Percentiles rank a stretch among this genome's conserved stretches.
phyloP scores from a whole-genome alignment of 2,888 invertebrate species.

The Atethmia centrago region DNA sequence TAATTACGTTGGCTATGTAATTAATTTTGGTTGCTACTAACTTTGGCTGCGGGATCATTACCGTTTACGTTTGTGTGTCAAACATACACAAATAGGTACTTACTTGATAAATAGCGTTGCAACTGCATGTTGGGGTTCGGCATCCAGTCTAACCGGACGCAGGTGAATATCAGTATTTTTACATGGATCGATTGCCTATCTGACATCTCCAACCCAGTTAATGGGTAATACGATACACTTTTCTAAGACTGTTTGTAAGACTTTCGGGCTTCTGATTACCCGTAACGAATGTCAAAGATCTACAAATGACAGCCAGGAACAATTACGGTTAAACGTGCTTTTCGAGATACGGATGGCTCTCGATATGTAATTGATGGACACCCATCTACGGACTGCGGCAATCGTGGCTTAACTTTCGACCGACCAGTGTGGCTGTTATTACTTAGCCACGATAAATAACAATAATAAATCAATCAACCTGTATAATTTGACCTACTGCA shows the following conservation, averaged over 20 bases:
- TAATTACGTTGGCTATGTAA: constrained; percentile 52
- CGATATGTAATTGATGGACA: too few relatives aligned
- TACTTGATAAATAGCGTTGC: too few relatives aligned
- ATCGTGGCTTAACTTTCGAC: too few relatives aligned
- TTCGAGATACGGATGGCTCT: too few relatives aligned
- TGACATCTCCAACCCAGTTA: neutral
- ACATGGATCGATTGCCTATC: neutral
- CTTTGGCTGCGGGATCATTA: constrained; percentile 49
- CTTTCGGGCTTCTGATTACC: neutral
- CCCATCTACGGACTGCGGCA: too few relatives aligned
- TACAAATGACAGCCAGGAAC: neutral
- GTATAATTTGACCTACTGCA: neutral
- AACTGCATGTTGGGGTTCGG: neutral
- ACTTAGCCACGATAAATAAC: too few relatives aligned
- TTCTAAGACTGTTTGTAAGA: neutral
- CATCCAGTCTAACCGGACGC: neutral
- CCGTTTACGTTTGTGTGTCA: constrained; percentile 26
- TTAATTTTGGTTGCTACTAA: constrained; percentile 54
- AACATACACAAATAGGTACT: constrained; percentile 5
- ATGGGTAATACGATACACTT: too few relatives aligned
- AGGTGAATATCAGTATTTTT: neutral
- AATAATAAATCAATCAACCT: neutral
- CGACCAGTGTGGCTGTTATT: too few relatives aligned
- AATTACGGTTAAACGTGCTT: too few relatives aligned
- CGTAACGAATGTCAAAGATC: neutral